phyloP scores from a whole-genome alignment of 2,888 invertebrate genomes.

The Drosophila meridiana region DNA sequence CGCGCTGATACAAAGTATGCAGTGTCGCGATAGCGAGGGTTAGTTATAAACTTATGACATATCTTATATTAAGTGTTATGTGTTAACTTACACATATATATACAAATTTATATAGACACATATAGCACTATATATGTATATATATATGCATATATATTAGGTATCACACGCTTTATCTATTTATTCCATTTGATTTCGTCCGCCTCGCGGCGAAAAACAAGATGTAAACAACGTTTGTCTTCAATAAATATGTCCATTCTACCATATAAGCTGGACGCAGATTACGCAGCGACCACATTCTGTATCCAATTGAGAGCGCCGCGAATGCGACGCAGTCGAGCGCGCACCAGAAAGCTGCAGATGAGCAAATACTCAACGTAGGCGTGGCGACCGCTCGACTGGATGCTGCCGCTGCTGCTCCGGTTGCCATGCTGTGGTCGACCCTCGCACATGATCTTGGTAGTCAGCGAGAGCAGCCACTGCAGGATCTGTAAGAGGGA shows the following conservation, averaged over 20 bases:
- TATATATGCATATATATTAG: constrained; percentile 49
- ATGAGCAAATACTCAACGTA: constrained; percentile 90
- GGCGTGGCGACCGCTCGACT: constrained; percentile 86
- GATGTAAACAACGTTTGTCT: constrained; percentile 24
- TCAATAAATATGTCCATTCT: constrained; percentile 3
- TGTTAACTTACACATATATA: constrained; percentile 8
- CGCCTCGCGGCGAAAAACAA: constrained; percentile 41
- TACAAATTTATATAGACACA: constrained; percentile 9
- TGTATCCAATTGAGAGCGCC: constrained; percentile 89
- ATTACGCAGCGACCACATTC: constrained; percentile 66
- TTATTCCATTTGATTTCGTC: constrained; percentile 33
- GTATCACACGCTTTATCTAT: constrained; percentile 68
- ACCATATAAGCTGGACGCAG: not conserved
- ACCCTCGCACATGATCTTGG: constrained; percentile 90
- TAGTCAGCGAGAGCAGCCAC: constrained; percentile 90
- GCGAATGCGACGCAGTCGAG: constrained; percentile 87
- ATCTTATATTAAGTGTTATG: too few species aligned
- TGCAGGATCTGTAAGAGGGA: constrained; percentile 87
- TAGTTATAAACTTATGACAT: too few species aligned
- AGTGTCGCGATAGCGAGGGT: too few species aligned
- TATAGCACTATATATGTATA: not conserved
- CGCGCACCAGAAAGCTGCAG: constrained; percentile 89
- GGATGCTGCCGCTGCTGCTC: constrained; percentile 23
- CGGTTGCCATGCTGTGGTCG: constrained; percentile 68
- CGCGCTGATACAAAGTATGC: too few species aligned